phyloP scores from a whole-genome alignment of 1,140 invertebrate genomes.

The Pissodes strobi region DNA sequence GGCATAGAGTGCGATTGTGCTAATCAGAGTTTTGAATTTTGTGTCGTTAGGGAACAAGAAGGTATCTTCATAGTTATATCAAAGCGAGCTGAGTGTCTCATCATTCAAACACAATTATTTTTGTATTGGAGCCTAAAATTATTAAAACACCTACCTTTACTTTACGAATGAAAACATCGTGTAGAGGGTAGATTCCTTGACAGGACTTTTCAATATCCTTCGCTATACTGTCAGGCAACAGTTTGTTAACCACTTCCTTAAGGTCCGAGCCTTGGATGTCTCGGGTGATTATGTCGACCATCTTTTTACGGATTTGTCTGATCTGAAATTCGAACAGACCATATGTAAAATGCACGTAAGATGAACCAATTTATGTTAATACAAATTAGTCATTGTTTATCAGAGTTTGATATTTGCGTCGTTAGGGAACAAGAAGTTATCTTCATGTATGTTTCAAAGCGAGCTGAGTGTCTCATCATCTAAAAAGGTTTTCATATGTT shows the following conservation, averaged over 20 bases:
- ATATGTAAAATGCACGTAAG: no score
- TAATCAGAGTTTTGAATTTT: no score
- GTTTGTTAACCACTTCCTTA: slow-evolving; percentile 93
- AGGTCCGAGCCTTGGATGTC: slow-evolving; percentile 89
- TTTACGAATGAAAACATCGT: slow-evolving; percentile 98
- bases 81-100: no score
- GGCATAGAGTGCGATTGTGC: no score
- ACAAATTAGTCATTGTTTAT: no score
- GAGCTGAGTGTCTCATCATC: slow-evolving; percentile 56
- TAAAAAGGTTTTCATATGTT: no score
- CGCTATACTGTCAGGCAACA: slow-evolving; percentile 96
- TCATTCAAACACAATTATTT: background rate
- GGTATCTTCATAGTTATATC: no score
- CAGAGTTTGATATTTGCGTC: slow-evolving; percentile 7
- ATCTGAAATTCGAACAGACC: slow-evolving; percentile 77
- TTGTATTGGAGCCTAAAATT: no score
- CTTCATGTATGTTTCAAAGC: slow-evolving; percentile 58
- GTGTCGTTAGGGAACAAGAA: no score
- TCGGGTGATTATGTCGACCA: slow-evolving; percentile 94
- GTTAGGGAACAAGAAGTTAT: slow-evolving; percentile 60
- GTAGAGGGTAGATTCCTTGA: slow-evolving; percentile 94
- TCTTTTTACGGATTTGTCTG: slow-evolving; percentile 87
- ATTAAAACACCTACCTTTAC: no score
- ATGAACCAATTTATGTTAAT: no score
- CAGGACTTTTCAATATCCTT: slow-evolving; percentile 98